Base-by-base conservation (phyloP, 2,797 vertebrate species). In the Sarcophilus harrisii region DNA sequence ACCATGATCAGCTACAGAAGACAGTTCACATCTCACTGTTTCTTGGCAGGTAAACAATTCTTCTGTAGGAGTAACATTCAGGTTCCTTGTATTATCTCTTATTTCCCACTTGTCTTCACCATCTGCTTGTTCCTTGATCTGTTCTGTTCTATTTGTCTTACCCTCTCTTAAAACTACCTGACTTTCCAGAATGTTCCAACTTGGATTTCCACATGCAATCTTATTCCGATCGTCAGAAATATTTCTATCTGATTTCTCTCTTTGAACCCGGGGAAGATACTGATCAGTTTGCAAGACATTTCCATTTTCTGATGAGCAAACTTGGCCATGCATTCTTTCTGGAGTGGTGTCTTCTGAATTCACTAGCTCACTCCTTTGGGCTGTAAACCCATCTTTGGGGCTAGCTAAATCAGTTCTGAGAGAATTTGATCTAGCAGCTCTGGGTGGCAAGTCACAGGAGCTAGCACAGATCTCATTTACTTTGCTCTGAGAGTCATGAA, bases 21-120 rank as follows among this genome's bases (percentile, higher is more conserved):
- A 97, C 96, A 98, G 98, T 98, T 98, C 98, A 98, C 59, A 98
- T 89, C 97, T 97, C 93, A 97, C 95, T 97, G 97, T 94, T 96
- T 98, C 95, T 97, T 98, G 98, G 98, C 98, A 98, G 97, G 96
- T 98, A 98, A 98, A 98, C 97, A 98, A 21, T 93, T 97, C 96
- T 96, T 98, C 91, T 62, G 97, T 95, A 96, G 97, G 90, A 95
- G 97, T 96, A 21, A 0, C 58, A 27, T 96, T 98, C 96, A 57
- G 3, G 94, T 58, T 94, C 93, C 62, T 96, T 1, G 2, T 73
- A 81, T 49, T 97, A 38, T 94, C 96, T 38, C 89, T 89, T 29
- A 21, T 96, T 95, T 12, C 95, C 97, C 97, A 95, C 94, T 4
- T 0, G 90, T 97, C 96, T 97, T 98, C 96, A 0, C 90, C 97